phyloP scores from a whole-genome alignment of 2,888 invertebrate species.

The Stenichneumon culpator region DNA sequence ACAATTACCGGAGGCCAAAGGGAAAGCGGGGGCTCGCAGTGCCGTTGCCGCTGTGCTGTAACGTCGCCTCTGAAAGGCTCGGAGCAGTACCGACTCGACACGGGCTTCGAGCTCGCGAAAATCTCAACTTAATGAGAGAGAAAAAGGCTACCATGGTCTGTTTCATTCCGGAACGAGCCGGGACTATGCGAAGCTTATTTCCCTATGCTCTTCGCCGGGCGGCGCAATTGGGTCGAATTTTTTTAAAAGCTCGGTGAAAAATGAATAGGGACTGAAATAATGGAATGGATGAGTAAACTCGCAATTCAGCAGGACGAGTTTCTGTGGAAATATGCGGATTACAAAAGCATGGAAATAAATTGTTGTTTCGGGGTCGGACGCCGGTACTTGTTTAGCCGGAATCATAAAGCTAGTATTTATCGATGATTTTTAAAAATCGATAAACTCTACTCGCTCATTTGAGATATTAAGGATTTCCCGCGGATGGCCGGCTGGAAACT shows the following conservation, averaged over 20 bases:
- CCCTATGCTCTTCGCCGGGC: neutral
- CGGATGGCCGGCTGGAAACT: no score
- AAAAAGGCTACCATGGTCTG: slow-evolving; percentile 1
- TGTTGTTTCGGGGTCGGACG: neutral
- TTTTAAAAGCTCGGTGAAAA: no score
- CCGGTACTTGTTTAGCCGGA: no score
- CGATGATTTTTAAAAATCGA: no score
- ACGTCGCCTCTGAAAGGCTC: slow-evolving; percentile 44
- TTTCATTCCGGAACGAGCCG: neutral
- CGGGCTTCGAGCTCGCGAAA: slow-evolving; percentile 31
- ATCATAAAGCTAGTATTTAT: no score
- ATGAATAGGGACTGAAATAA: neutral
- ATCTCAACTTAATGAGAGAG: slow-evolving; percentile 32
- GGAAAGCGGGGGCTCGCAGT: neutral
- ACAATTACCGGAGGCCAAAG: slow-evolving; percentile 32
- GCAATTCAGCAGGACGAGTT: no score
- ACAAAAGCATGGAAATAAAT: neutral
- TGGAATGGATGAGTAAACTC: no score
- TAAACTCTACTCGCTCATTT: no score
- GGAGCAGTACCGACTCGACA: neutral
- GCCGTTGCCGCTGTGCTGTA: neutral
- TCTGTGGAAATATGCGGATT: neutral
- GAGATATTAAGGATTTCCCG: no score
- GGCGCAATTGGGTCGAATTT: neutral
- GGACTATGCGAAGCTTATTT: neutral